Percentiles rank a stretch among this genome's conserved stretches.
Conservation (phyloP, 2,113 vertebrate species). For the Peromyscus polionotus region DNA sequence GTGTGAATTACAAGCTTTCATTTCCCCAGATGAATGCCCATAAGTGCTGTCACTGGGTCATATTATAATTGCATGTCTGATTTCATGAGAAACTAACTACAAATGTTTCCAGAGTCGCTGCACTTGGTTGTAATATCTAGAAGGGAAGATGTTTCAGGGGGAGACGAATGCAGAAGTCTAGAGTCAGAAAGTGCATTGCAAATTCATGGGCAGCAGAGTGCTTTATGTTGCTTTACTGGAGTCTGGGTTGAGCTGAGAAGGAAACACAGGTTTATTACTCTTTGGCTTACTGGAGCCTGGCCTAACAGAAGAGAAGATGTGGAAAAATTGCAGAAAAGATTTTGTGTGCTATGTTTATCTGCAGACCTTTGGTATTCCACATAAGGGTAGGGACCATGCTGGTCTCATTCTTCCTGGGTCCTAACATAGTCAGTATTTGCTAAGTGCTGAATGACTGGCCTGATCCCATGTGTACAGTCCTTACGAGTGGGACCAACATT, state of each 20-base stretch:
- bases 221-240: background rate
- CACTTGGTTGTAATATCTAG: background rate
- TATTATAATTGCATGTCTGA: background rate
- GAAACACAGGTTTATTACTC: background rate
- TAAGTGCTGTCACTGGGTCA: background rate
- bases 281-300: background rate
- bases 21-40: conserved; percentile 22
- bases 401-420: conserved; percentile 8
- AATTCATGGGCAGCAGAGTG: background rate
- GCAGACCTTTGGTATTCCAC: background rate
- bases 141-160: conserved; percentile 23
- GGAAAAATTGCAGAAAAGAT: background rate
- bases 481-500: background rate
- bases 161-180: background rate
- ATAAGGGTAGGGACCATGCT: background rate
- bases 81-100: conserved; percentile 47
- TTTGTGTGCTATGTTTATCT: background rate
- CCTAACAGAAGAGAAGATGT: conserved; percentile 21
- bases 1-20: conserved; percentile 21
- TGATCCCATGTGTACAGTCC: background rate
- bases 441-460: background rate
- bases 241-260: conserved; percentile 43
- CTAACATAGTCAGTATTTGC: conserved; percentile 1
- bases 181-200: background rate
- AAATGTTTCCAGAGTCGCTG: conserved; percentile 33